These are phyloP conservation scores for Macroramphosus scolopax DNA, from an alignment of 2,797 vertebrate genomes.

Conservation along the genomic window DNA sequence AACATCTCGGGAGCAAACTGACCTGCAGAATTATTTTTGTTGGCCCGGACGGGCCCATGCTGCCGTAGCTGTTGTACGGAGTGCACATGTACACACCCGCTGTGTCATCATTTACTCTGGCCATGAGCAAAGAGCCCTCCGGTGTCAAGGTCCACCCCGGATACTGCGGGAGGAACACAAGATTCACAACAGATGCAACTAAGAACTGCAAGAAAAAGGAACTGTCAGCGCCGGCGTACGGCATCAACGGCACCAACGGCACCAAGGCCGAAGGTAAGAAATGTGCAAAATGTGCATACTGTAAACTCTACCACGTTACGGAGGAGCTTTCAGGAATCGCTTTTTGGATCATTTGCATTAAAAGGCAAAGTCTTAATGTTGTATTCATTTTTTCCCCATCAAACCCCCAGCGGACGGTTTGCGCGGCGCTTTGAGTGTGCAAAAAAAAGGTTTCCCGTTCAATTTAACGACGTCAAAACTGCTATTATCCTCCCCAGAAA, in stretches of 20 bases:
- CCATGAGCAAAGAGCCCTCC: constrained; percentile 83
- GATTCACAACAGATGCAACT: too few species aligned
- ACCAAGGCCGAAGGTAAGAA: too few species aligned
- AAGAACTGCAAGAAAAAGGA: too few species aligned
- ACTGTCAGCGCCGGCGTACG: too few species aligned
- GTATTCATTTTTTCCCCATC: constrained; percentile 34
- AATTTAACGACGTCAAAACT: constrained; percentile 57
- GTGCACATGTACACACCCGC: constrained; percentile 86
- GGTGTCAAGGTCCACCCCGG: constrained; percentile 86
- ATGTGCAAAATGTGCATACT: too few species aligned
- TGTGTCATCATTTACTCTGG: constrained; percentile 86
- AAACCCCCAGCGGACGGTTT: constrained; percentile 14
- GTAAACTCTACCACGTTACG: too few species aligned
- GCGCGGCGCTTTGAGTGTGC: constrained; percentile 16
- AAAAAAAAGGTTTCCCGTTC: constrained; percentile 31
- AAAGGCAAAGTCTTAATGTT: too few species aligned
- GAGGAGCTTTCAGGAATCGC: constrained; percentile 14
- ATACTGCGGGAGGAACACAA: constrained; percentile 73
- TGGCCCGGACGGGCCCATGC: constrained; percentile 80
- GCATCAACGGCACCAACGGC: too few species aligned
- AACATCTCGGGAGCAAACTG: constrained; percentile 5
- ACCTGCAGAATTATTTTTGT: constrained; percentile 88
- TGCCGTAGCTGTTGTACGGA: constrained; percentile 91
- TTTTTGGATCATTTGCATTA: constrained; percentile 26
- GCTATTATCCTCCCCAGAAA: constrained; percentile 44